Conservation (phyloP, 2,797 vertebrate species). For the Neostethus bicornis region DNA sequence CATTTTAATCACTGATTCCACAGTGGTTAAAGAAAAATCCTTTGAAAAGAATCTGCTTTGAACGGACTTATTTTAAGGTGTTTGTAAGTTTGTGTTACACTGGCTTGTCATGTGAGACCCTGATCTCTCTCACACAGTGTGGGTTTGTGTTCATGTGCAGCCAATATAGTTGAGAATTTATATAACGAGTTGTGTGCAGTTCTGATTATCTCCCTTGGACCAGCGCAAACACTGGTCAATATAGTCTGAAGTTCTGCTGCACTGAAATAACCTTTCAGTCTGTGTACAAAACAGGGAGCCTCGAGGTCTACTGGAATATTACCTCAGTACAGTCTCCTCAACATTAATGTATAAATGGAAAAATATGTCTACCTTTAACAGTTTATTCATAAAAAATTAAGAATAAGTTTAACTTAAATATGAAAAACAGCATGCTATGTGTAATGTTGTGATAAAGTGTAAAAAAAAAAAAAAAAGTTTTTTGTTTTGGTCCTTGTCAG, state of each 20-base stretch:
- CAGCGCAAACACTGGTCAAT: conserved; percentile 39
- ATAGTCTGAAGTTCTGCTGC: conserved; percentile 28
- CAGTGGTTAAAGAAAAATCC: conserved; percentile 43
- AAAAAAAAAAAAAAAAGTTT: no score
- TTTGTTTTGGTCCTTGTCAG: no score
- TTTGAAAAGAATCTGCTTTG: conserved; percentile 48
- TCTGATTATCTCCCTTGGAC: conserved; percentile 34
- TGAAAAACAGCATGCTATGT: neutral
- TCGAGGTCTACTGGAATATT: conserved; percentile 27
- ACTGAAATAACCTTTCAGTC: conserved; percentile 44
- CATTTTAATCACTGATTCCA: conserved; percentile 52
- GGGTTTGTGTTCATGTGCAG: conserved; percentile 2
- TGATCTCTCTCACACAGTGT: conserved; percentile 6
- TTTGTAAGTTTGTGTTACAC: conserved; percentile 11
- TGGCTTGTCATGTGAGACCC: conserved; percentile 14
- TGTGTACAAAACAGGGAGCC: conserved; percentile 44
- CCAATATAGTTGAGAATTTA: conserved; percentile 14
- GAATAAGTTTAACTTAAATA: neutral
- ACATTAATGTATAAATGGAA: conserved; percentile 9
- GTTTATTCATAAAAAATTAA: conserved; percentile 5
- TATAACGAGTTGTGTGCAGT: conserved; percentile 26
- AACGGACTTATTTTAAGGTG: conserved; percentile 40
- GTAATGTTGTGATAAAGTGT: neutral
- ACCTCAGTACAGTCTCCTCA: conserved; percentile 12
- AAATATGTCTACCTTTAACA: conserved; percentile 3